Percentiles rank a stretch among this genome's conserved stretches.
These are phyloP conservation scores for Hermodice carunculata DNA, from an alignment of 2,888 invertebrate genomes.

Conservation along the genomic window DNA sequence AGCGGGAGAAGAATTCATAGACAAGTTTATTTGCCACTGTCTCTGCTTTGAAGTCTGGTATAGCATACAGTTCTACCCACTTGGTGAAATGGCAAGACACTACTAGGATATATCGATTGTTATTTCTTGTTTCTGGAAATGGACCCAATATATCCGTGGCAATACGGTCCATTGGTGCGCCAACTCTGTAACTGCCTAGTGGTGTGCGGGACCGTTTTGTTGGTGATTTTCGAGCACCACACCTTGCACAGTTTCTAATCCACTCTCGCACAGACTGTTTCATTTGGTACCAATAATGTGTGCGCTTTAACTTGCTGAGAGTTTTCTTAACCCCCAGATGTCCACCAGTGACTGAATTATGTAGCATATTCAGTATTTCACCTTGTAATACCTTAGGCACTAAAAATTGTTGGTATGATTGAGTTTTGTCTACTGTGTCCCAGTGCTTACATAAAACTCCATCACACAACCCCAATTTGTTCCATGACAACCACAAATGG, in stretches of 20 bases:
- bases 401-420: neutral
- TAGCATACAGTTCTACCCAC: too few species aligned
- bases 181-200: too few species aligned
- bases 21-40: too few species aligned
- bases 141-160: conserved; percentile 43
- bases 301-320: conserved; percentile 23
- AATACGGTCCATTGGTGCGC: conserved; percentile 23
- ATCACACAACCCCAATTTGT: neutral
- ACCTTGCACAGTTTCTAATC: too few species aligned
- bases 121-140: conserved; percentile 30
- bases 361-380: too few species aligned
- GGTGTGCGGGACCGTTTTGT: too few species aligned
- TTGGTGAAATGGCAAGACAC: too few species aligned
- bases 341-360: conserved; percentile 19
- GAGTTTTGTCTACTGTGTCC: neutral
- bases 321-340: conserved; percentile 41
- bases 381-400: too few species aligned
- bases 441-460: neutral
- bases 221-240: too few species aligned
- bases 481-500: neutral
- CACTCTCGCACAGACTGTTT: too few species aligned
- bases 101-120: conserved; percentile 42
- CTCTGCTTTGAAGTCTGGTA: too few species aligned
- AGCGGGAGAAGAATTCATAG: too few species aligned
- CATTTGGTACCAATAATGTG: conserved; percentile 43